These are phyloP conservation scores for Bruchidius siliquastri DNA, from an alignment of 2,888 invertebrate species.

Conservation along the genomic window DNA sequence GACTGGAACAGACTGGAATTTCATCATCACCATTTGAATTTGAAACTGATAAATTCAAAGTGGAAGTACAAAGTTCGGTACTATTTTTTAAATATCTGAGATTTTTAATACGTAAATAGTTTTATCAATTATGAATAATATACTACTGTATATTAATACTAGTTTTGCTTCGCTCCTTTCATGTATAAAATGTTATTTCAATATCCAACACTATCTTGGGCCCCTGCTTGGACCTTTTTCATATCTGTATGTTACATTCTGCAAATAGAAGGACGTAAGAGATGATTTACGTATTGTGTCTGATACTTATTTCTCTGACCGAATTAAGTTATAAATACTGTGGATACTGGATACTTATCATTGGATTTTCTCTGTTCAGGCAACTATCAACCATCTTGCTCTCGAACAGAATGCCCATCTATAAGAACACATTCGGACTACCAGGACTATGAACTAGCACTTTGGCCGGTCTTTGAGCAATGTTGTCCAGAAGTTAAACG, in stretches of 20 bases:
- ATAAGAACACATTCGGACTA: constrained; percentile 46
- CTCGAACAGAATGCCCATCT: constrained; percentile 51
- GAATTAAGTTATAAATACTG: not conserved
- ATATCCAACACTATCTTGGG: no score
- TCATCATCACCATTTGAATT: no score
- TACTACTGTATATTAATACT: no score
- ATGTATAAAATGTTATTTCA: no score
- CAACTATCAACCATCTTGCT: constrained; percentile 48
- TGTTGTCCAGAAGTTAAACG: constrained; percentile 62
- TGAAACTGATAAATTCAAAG: no score
- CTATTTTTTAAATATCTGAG: no score
- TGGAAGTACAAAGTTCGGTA: no score
- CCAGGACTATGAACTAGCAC: constrained; percentile 55
- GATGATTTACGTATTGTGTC: not conserved
- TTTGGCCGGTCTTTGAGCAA: constrained; percentile 51
- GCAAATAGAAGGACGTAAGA: not conserved
- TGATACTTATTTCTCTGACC: not conserved
- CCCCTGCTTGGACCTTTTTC: not conserved
- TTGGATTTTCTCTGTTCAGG: constrained; percentile 16
- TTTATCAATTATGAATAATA: no score
- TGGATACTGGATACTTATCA: not conserved
- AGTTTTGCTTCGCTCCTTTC: no score
- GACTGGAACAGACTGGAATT: no score
- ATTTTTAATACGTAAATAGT: no score
- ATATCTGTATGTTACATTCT: not conserved